Evolutionary conservation across 2,113 vertebrate species (phyloP).

Genomic region (Triplophysa rosa): DNA sequence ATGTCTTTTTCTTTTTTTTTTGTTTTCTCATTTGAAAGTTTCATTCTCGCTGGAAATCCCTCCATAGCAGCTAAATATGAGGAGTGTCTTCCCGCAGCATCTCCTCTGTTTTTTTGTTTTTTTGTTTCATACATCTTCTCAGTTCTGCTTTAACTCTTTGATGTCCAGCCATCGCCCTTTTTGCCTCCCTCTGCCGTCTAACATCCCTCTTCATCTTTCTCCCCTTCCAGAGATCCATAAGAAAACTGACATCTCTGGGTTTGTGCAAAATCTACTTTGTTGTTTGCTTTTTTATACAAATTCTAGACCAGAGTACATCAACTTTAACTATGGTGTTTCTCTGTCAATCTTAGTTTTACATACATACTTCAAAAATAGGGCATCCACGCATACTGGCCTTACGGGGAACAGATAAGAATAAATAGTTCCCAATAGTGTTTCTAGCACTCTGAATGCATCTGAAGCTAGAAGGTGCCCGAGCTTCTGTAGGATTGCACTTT

Average conservation of each 20-base stretch:
- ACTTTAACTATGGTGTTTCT: constrained; percentile 66
- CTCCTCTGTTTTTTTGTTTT: constrained; percentile 56
- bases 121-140: constrained; percentile 80
- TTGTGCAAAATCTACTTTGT: constrained; percentile 75
- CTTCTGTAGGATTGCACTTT: constrained; percentile 42
- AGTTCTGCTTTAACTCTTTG: constrained; percentile 77
- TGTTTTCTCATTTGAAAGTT: constrained; percentile 57
- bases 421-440: constrained; percentile 85
- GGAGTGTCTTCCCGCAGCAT: constrained; percentile 76
- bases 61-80: constrained; percentile 92
- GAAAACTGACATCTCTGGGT: constrained; percentile 60
- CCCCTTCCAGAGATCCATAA: constrained; percentile 70
- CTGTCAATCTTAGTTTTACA: constrained; percentile 39
- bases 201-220: constrained; percentile 68
- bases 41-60: constrained; percentile 85
- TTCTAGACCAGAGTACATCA: constrained; percentile 68
- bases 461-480: constrained; percentile 60
- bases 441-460: constrained; percentile 74
- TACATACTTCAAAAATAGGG: constrained; percentile 48
- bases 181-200: constrained; percentile 72
- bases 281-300: constrained; percentile 49
- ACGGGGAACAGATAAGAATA: constrained; percentile 82
- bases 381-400: constrained; percentile 80
- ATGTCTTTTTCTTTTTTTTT: constrained; percentile 75
- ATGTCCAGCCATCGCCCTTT: constrained; percentile 72